Conservation (phyloP, 2,888 invertebrate species). For the Galerucella calmariensis region DNA sequence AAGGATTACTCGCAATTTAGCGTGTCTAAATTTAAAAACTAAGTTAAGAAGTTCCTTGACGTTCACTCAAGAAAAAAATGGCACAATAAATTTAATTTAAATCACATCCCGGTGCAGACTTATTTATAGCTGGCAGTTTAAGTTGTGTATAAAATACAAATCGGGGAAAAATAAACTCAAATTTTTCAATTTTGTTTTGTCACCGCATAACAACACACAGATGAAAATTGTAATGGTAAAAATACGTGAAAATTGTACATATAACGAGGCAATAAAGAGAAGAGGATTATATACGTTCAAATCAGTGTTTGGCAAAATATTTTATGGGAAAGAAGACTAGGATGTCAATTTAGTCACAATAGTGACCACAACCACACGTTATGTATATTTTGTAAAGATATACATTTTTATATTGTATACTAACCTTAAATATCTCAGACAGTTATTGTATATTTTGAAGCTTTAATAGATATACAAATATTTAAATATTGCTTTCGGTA, state of each 20-base stretch:
- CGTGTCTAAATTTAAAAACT: slow-evolving; percentile 43
- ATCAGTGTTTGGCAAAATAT: no score
- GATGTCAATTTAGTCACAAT: no score
- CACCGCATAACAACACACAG: neutral
- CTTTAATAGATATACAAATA: neutral
- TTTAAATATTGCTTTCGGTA: slow-evolving; percentile 4
- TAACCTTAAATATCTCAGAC: slow-evolving; percentile 27
- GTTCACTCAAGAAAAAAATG: slow-evolving; percentile 51
- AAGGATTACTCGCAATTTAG: slow-evolving; percentile 43
- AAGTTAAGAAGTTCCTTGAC: slow-evolving; percentile 46
- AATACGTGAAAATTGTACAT: no score
- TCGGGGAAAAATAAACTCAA: slow-evolving; percentile 39
- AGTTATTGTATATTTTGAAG: slow-evolving; percentile 23
- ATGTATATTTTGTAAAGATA: neutral
- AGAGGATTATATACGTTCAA: no score
- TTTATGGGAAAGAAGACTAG: no score
- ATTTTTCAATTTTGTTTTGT: slow-evolving; percentile 11
- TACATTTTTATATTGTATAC: slow-evolving; percentile 7
- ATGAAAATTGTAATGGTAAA: no score
- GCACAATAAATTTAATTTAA: slow-evolving; percentile 55
- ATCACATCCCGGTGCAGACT: slow-evolving; percentile 53
- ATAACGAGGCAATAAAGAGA: no score
- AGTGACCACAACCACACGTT: no score
- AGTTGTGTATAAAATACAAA: slow-evolving; percentile 16
- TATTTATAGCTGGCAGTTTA: slow-evolving; percentile 39